Evolutionary conservation across 2,113 vertebrate species (phyloP).

Genomic region (Piprites chloris): DNA sequence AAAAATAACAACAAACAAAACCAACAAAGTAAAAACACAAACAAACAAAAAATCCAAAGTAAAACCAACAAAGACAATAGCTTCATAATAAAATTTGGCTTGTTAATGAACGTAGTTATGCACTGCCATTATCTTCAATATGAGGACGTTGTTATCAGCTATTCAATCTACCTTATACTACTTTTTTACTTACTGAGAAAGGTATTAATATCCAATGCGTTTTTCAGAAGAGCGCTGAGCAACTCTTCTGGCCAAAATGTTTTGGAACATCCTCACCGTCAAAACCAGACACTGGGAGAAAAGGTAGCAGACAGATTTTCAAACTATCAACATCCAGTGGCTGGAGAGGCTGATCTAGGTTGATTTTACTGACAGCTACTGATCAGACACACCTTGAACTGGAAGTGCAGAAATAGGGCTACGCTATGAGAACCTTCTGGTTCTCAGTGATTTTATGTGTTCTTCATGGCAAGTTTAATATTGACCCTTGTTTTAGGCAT

Average conservation of each 20-base stretch:
- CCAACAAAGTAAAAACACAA: too few species aligned
- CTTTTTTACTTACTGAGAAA: not conserved
- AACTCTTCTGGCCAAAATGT: not conserved
- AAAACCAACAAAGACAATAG: not conserved
- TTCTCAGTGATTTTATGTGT: not conserved
- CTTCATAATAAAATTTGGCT: not conserved
- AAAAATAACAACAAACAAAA: not conserved
- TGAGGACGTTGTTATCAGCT: not conserved
- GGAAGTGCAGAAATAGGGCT: not conserved
- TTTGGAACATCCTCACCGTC: not conserved
- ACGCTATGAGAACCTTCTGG: not conserved
- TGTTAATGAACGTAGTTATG: not conserved
- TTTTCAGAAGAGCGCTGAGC: not conserved
- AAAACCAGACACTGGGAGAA: not conserved
- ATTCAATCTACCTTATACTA: not conserved
- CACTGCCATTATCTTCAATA: not conserved
- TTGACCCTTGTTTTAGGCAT: not conserved
- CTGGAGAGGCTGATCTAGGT: not conserved
- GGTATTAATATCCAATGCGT: not conserved
- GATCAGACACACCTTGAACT: not conserved
- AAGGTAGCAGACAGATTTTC: not conserved
- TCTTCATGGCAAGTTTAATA: fast-evolving
- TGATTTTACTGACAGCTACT: not conserved
- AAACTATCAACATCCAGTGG: not conserved
- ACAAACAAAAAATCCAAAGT: not conserved